These are phyloP conservation scores for Drosophila lutescens DNA, from an alignment of 2,888 invertebrate species.

Conservation along the genomic window DNA sequence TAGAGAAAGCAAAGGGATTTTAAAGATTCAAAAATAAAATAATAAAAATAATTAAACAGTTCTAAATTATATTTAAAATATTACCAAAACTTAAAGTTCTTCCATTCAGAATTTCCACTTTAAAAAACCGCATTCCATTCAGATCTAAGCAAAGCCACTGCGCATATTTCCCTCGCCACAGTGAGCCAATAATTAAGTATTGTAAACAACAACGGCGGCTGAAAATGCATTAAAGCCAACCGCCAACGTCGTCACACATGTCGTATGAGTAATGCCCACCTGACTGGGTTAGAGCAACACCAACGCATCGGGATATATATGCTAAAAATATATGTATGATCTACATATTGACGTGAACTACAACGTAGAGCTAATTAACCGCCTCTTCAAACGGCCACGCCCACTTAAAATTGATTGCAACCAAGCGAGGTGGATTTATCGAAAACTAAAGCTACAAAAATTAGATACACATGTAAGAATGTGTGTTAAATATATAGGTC, in stretches of 20 bases:
- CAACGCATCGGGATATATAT: constrained; percentile 2
- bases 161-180: constrained; percentile 1
- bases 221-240: constrained; percentile 15
- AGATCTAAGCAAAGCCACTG: constrained; percentile 8
- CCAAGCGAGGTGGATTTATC: constrained; percentile 17
- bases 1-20: too few species aligned
- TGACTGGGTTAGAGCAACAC: constrained; percentile 14
- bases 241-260: constrained; percentile 56
- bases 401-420: constrained; percentile 43
- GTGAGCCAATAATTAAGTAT: constrained; percentile 13
- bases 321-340: background rate
- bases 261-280: constrained; percentile 54
- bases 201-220: constrained; percentile 7
- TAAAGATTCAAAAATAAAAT: background rate
- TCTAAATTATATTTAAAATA: background rate
- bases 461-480: constrained; percentile 8
- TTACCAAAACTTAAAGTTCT: too few species aligned
- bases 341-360: constrained; percentile 3
- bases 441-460: constrained; percentile 5
- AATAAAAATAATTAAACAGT: background rate
- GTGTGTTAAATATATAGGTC: constrained; percentile 26
- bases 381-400: constrained; percentile 45
- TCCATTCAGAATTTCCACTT: background rate
- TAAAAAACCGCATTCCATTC: background rate
- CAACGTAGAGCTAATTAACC: constrained; percentile 63